These are phyloP conservation scores for Argopecten irradians DNA, from an alignment of 1,140 invertebrate genomes.

Conservation along the genomic window DNA sequence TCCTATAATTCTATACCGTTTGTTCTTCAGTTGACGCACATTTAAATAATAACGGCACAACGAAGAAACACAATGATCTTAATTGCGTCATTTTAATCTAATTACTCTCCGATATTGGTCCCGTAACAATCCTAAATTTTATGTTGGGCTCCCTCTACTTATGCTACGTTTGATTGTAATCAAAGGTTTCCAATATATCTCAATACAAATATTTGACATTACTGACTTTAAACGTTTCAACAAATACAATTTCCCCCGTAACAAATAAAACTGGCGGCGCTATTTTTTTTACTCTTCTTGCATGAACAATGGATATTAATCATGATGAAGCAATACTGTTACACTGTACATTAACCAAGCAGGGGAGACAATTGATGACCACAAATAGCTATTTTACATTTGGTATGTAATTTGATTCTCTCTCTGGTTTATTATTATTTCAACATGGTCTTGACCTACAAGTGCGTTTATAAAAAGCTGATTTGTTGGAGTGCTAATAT, in stretches of 20 bases:
- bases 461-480: no score
- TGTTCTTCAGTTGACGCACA: not conserved
- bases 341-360: no score
- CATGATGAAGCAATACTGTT: no score
- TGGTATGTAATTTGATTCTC: no score
- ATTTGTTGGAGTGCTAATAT: no score
- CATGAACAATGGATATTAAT: no score
- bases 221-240: not conserved
- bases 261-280: no score
- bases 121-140: not conserved
- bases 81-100: slow-evolving; percentile 4
- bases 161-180: not conserved
- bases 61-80: not conserved
- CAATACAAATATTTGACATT: slow-evolving; percentile 2
- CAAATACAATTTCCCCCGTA: not conserved
- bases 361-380: not conserved
- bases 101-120: not conserved
- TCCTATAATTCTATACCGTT: not conserved
- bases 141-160: not conserved
- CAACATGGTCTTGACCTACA: no score
- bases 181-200: not conserved
- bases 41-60: not conserved
- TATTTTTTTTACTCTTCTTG: no score
- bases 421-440: no score
- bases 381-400: no score